Conservation (phyloP, 2,888 invertebrate species). For the Rhingia campestris region DNA sequence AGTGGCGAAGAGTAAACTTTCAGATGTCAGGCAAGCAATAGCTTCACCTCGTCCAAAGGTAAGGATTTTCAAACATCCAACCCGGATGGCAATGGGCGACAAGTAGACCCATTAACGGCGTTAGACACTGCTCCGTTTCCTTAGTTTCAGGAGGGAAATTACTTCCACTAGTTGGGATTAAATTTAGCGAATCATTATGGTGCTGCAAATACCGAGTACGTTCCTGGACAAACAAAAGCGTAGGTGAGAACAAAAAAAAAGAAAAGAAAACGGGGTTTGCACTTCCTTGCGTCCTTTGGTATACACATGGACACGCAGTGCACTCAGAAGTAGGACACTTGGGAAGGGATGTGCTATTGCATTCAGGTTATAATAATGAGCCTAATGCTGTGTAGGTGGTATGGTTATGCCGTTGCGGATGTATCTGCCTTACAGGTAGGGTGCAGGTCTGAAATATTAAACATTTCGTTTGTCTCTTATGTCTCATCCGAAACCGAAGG, state of each 20-base stretch:
- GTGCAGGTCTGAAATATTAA: slow-evolving; percentile 20
- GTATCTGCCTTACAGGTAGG: slow-evolving; percentile 9
- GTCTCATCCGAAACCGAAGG: no score
- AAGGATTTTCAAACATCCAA: slow-evolving; percentile 46
- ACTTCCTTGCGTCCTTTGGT: slow-evolving; percentile 42
- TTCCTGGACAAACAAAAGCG: slow-evolving; percentile 12
- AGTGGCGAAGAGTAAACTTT: slow-evolving; percentile 25
- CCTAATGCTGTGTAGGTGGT: slow-evolving; percentile 17
- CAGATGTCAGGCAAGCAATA: slow-evolving; percentile 12
- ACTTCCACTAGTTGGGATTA: slow-evolving; percentile 54
- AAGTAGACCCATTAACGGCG: slow-evolving; percentile 40
- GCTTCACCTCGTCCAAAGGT: slow-evolving; percentile 15
- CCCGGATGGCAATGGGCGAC: slow-evolving; percentile 12
- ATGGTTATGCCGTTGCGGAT: background rate
- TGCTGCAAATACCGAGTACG: slow-evolving; percentile 12
- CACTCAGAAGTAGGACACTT: slow-evolving; percentile 22
- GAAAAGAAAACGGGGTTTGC: background rate
- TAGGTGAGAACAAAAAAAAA: background rate
- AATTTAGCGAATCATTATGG: slow-evolving; percentile 52
- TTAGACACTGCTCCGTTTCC: slow-evolving; percentile 26
- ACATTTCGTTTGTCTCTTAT: no score
- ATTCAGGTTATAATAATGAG: slow-evolving; percentile 50
- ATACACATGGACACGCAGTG: slow-evolving; percentile 38
- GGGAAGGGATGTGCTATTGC: slow-evolving; percentile 47
- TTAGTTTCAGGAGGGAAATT: slow-evolving; percentile 23